Conservation (phyloP, 1,140 invertebrate species). For the Holotrichia oblita region DNA sequence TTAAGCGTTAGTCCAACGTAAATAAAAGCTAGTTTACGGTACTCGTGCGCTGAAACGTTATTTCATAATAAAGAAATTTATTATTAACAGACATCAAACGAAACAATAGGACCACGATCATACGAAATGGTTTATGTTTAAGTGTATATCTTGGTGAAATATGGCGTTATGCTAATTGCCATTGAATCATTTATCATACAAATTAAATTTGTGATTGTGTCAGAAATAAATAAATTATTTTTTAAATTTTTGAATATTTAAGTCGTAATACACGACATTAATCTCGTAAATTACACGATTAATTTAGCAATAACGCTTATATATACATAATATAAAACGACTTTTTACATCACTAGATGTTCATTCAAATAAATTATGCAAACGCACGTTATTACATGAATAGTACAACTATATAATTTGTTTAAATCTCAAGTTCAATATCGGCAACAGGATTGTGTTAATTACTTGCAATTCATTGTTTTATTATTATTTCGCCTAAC, state of each 20-base stretch:
- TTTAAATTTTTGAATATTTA: not conserved
- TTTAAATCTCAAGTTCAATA: not conserved
- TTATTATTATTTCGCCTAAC: too few species aligned
- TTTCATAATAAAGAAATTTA: not conserved
- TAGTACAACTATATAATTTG: not conserved
- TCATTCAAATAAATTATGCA: conserved; percentile 18
- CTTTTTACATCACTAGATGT: not conserved
- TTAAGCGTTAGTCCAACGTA: too few species aligned
- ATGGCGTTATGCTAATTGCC: conserved; percentile 14
- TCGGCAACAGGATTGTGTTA: not conserved
- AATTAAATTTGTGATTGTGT: conserved; percentile 10
- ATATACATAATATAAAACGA: not conserved
- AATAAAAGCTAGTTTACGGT: too few species aligned
- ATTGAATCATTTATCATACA: not conserved
- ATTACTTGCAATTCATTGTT: not conserved
- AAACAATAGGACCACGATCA: not conserved
- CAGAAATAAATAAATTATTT: conserved; percentile 22
- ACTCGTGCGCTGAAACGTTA: too few species aligned
- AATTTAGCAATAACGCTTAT: conserved; percentile 4
- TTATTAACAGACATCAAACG: not conserved
- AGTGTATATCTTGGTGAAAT: not conserved
- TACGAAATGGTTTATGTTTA: not conserved
- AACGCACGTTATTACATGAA: not conserved
- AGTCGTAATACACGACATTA: not conserved
- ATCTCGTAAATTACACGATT: conserved; percentile 23